Evolutionary conservation across 30 jellyfish, hydroid and myxozoan species (phyloP).

Genomic region (Hydra vulgaris): DNA sequence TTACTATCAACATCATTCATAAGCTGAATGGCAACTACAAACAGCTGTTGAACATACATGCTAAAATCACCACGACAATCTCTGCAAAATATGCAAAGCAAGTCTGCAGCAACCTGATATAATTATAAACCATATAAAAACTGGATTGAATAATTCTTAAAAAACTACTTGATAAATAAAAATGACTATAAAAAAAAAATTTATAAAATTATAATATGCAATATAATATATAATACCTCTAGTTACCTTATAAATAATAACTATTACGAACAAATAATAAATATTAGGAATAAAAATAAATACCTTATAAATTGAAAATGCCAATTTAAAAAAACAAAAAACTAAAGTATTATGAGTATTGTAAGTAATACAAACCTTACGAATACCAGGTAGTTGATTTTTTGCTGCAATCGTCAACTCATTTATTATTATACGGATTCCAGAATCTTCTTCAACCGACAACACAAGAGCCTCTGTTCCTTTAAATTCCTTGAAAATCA

Average conservation of each 20-base stretch:
- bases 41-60: slow-evolving; percentile 44
- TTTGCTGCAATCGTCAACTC: slow-evolving; percentile 57
- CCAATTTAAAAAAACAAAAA: no score
- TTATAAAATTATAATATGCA: no score
- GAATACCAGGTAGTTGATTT: slow-evolving; percentile 70
- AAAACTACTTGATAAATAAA: neutral
- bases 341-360: no score
- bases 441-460: slow-evolving; percentile 70
- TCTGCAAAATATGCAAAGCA: slow-evolving; percentile 62
- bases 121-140: neutral
- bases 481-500: slow-evolving; percentile 44
- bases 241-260: no score
- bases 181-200: neutral
- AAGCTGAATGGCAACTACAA: slow-evolving; percentile 39
- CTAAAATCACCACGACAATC: slow-evolving; percentile 62
- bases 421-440: slow-evolving; percentile 53
- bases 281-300: no score
- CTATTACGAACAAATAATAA: no score
- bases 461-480: slow-evolving; percentile 81
- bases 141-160: neutral
- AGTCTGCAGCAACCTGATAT: slow-evolving; percentile 68
- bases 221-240: no score
- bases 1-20: slow-evolving; percentile 71
- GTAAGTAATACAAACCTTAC: slow-evolving; percentile 60
- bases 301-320: no score